Evolutionary conservation across 2,888 invertebrate species (phyloP).

Genomic region (Gari tellinella): DNA sequence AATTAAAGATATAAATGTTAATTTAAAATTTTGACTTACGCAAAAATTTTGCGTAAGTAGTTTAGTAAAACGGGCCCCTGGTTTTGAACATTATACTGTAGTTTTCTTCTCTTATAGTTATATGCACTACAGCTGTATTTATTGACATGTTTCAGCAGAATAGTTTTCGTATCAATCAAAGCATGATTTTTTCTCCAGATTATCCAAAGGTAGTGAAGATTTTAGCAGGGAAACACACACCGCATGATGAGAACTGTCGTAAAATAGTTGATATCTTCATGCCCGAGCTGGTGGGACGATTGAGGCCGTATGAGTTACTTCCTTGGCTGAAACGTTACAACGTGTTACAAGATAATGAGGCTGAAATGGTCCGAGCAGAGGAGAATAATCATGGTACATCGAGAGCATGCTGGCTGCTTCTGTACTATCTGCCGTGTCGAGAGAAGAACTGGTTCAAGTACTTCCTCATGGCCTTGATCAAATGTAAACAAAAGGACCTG

Average conservation of each 20-base stretch:
- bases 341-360: conserved; percentile 16
- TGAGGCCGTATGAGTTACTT: conserved; percentile 29
- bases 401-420: conserved; percentile 31
- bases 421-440: conserved; percentile 33
- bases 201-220: conserved; percentile 40
- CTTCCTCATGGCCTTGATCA: conserved; percentile 32
- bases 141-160: too few species aligned
- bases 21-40: too few species aligned
- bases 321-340: conserved; percentile 13
- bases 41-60: too few species aligned
- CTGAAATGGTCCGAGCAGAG: conserved; percentile 33
- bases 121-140: too few species aligned
- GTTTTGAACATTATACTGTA: too few species aligned
- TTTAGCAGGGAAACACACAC: conserved; percentile 27
- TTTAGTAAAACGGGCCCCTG: too few species aligned
- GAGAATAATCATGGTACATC: conserved; percentile 24
- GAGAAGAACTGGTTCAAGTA: conserved; percentile 42
- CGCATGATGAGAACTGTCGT: conserved; percentile 28
- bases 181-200: conserved; percentile 26
- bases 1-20: too few species aligned
- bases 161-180: too few species aligned
- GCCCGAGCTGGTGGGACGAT: conserved; percentile 9
- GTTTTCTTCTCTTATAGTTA: too few species aligned
- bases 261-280: conserved; percentile 32
- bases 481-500: conserved; percentile 19